These are phyloP conservation scores for Harpagoxenus sublaevis DNA, from an alignment of 2,888 invertebrate genomes.

Conservation along the genomic window DNA sequence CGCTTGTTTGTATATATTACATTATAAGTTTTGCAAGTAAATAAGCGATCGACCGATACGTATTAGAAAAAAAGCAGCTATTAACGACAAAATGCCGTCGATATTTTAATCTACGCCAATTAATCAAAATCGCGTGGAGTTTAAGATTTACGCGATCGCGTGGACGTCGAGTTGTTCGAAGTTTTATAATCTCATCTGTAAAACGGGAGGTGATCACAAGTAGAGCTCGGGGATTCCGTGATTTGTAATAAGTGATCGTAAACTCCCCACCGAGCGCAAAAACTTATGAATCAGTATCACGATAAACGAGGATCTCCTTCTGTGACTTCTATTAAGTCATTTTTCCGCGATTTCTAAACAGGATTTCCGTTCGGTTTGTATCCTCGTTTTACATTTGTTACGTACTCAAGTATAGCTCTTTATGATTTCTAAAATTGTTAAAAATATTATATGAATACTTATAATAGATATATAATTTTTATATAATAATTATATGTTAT, in stretches of 20 bases:
- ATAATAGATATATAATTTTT: neutral
- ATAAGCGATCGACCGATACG: neutral
- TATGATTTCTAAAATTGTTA: neutral
- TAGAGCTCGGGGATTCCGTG: neutral
- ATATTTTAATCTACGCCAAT: neutral
- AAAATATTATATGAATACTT: neutral
- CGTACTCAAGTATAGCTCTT: no score
- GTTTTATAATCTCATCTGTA: neutral
- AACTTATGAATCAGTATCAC: neutral
- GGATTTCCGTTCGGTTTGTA: neutral
- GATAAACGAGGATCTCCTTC: neutral
- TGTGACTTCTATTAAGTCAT: neutral
- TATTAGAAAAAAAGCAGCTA: neutral
- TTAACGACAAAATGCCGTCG: neutral
- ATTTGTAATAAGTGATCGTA: neutral
- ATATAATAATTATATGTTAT: neutral
- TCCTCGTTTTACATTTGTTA: slow-evolving; percentile 2
- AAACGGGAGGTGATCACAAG: neutral
- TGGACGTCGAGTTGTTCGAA: neutral
- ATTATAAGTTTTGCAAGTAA: neutral
- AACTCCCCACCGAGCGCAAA: neutral
- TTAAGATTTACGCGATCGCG: neutral
- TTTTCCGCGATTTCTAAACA: neutral
- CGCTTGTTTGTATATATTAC: neutral
- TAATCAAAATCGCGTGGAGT: no score